Evolutionary conservation across 2,888 invertebrate genomes (phyloP).

Genomic region (Hypomecis punctinalis): DNA sequence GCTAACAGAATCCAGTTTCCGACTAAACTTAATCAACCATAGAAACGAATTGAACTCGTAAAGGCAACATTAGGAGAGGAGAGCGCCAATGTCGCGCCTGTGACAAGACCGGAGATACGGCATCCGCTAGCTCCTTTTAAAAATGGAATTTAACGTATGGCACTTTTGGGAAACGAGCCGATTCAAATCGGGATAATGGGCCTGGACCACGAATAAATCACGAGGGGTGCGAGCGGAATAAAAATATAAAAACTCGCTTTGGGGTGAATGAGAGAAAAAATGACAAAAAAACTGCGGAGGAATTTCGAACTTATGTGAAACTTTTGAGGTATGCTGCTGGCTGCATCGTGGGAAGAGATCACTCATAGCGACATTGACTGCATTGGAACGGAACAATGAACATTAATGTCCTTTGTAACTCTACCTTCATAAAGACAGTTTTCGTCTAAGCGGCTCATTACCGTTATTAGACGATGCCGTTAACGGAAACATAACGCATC

Average conservation of each 20-base stretch:
- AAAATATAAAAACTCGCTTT: slow-evolving; percentile 48
- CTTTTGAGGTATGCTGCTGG: slow-evolving; percentile 28
- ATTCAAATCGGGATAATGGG: slow-evolving; percentile 65
- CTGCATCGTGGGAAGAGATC: slow-evolving; percentile 34
- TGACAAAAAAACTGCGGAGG: slow-evolving; percentile 61
- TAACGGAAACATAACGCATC: slow-evolving; percentile 68
- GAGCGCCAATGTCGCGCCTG: slow-evolving; percentile 64
- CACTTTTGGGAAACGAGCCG: slow-evolving; percentile 67
- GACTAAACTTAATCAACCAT: slow-evolving; percentile 72
- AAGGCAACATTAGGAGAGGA: slow-evolving; percentile 61
- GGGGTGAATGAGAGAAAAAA: slow-evolving; percentile 61
- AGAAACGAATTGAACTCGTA: slow-evolving; percentile 66
- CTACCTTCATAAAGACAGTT: slow-evolving; percentile 34
- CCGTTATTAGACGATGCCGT: slow-evolving; percentile 50
- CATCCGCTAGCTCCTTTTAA: slow-evolving; percentile 75
- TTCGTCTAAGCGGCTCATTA: slow-evolving; percentile 46
- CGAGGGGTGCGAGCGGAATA: slow-evolving; percentile 70
- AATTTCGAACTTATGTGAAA: slow-evolving; percentile 48
- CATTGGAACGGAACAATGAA: slow-evolving; percentile 12
- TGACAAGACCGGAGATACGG: slow-evolving; percentile 79
- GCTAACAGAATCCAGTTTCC: slow-evolving; percentile 73
- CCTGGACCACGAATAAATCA: slow-evolving; percentile 70
- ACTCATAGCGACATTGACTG: slow-evolving; percentile 6
- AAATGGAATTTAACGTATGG: slow-evolving; percentile 74
- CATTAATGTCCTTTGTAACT: slow-evolving; percentile 35